Conservation (phyloP, 2,113 vertebrate species). For the Apteryx owenii region DNA sequence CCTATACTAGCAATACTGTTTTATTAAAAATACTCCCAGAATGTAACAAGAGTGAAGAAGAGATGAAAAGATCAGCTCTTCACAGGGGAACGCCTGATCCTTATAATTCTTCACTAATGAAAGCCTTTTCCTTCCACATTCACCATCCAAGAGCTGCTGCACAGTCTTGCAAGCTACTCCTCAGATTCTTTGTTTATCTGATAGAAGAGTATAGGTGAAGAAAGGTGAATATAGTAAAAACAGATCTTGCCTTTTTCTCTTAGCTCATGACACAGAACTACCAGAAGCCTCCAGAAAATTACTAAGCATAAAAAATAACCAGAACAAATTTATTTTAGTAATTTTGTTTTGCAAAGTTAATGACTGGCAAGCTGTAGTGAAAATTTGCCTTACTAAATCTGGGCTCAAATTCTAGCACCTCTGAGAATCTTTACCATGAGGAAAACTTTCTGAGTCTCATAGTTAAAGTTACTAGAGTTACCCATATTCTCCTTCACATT, state of each 20-base stretch:
- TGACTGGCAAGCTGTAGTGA: background rate
- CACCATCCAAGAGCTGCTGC: background rate
- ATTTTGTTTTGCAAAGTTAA: background rate
- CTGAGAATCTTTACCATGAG: background rate
- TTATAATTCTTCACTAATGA: background rate
- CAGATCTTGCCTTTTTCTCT: background rate
- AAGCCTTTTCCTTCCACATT: background rate
- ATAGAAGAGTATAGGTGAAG: background rate
- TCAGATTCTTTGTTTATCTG: background rate
- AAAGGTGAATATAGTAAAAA: background rate
- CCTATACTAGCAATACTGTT: background rate
- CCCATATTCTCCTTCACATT: background rate
- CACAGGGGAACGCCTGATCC: background rate
- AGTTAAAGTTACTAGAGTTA: background rate
- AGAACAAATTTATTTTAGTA: background rate
- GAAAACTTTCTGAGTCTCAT: background rate
- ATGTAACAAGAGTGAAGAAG: background rate
- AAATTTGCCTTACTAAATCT: background rate
- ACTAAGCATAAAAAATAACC: background rate
- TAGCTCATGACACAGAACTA: background rate
- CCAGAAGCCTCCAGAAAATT: background rate
- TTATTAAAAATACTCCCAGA: background rate
- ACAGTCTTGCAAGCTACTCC: background rate
- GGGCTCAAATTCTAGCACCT: background rate
- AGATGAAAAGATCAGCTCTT: background rate